Evolutionary conservation across 2,888 invertebrate genomes (phyloP), one percentile per base, ranked within the genome.

Genomic region (Athrips mouffetella): DNA sequence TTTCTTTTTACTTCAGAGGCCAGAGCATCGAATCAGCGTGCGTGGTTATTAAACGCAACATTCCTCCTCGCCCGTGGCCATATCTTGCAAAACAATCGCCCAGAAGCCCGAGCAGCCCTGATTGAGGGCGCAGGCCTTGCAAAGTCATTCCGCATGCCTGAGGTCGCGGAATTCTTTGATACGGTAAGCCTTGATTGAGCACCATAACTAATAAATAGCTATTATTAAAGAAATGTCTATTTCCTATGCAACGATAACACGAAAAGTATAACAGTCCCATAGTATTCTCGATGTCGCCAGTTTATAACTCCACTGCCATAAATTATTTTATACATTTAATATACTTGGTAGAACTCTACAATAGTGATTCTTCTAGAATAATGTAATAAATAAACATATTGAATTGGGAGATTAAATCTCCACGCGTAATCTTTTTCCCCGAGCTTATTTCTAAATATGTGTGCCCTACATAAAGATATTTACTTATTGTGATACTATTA

Each of bases 11-110:
- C n/a, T n/a, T n/a, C 62, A 87, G 87, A 81, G 55, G 73, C 85
- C 0, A 73, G 82, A 13, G 59, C 70, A 3, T 58, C 73, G 0
- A 68, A 74, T 33, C 74, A 76, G 47, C 71, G 65, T 1, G 60
- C 65, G 18, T 88, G 87, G 87, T 59, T 80, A 18, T 52, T 87
- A 7, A 88, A 88, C 48, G 73, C 79, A 0, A 68, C 73, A 0
- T 88, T 88, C 52, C 63, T 86, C 10, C 57, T 86, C 41, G 83
- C 85, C 2, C 76, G 82, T 8, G 78, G 85, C 54, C 82, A 87
- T 50, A 63, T 87, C 15, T 70, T 80, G 5, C 85, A 82, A 53
- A 86, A 82, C 57, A 87, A 87, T 51, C 65, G 86, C 0, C 78
- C 86, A 0, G 86, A 88, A 57, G 75, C 81, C 1, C 66, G 84